Evolutionary conservation across 1,140 invertebrate species (phyloP).

Genomic region (Octopus bimaculoides): DNA sequence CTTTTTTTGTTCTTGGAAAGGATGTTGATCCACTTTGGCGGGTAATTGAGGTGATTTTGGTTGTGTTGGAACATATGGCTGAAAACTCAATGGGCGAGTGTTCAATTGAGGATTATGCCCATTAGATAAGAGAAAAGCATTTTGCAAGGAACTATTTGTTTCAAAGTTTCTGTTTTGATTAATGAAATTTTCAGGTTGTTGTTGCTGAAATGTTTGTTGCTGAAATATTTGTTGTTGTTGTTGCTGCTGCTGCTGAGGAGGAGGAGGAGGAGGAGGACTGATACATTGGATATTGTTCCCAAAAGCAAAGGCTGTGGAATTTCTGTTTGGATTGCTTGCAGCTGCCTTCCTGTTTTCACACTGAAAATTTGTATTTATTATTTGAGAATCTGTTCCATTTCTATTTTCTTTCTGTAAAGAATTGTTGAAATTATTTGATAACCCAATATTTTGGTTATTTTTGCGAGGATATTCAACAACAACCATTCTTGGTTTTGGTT

Average conservation of each 20-base stretch:
- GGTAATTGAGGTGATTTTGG: no score
- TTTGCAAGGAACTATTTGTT: no score
- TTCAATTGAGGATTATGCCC: no score
- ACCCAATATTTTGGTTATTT: not conserved
- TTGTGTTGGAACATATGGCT: not conserved
- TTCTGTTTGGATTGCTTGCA: not conserved
- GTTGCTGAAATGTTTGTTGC: not conserved
- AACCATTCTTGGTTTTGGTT: constrained; percentile 2
- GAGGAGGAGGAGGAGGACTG: not conserved
- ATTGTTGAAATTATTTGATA: not conserved
- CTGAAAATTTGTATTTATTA: not conserved
- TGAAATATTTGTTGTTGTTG: not conserved
- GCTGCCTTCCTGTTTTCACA: not conserved
- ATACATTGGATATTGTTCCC: constrained; percentile 1
- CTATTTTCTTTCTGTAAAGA: not conserved
- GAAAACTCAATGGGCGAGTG: not conserved
- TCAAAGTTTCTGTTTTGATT: no score
- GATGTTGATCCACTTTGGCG: no score
- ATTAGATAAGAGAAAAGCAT: no score
- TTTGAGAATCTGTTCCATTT: not conserved
- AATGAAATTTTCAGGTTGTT: not conserved
- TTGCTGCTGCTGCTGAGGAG: not conserved
- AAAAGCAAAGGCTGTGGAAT: not conserved
- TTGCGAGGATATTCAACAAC: constrained; percentile 2
- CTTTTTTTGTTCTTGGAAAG: no score